Base-by-base conservation (phyloP, 2,797 vertebrate species). In the Sebastolobus alascanus region DNA sequence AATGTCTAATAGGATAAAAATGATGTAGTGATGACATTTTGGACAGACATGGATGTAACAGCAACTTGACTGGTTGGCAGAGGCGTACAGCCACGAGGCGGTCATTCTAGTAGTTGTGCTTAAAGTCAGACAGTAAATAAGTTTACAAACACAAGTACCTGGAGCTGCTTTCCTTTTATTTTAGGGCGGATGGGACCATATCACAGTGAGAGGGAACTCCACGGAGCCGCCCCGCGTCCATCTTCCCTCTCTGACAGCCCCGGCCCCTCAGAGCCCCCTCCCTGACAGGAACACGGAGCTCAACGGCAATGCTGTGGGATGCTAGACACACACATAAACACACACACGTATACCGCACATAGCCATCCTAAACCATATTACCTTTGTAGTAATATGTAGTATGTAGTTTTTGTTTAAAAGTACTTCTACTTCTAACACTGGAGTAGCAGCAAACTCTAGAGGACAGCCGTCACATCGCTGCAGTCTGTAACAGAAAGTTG, bases 141-240 rank as follows among this genome's bases (percentile, higher is more conserved):
- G 16, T 66, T 67, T 37, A 58, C 13, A 77, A 55, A 73, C 5
- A 35, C 3, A 25, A 25, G 9, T 8, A 10, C 56, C 9, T 12
- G n/a, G 29, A 54, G 22, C 40, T 68, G 27, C 56, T 52, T 7
- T 70, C 37, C 60, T 18, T 77, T 18, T 75, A 8, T 84, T 82
- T 22, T 70, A 99, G 99, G 99, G 99, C 2, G 99, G 98, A 31
- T 99, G 99, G 99, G 98, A 99, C 75, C 96, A 99, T 86, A 87
- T 99, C 82, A 97, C 97, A 4, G 90, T 99, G 73, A 95, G 98
- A 89, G 98, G 96, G 73, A 99, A 99, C 68, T 92, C 96, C 5
- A 93, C 93, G 58, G 96, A 97, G 84, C 92, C 94, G 0, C 77
- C 94, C 1, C 93, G 88, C 37, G 69, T 90, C 2, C 1, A 14